Base-by-base conservation (phyloP, 2,113 vertebrate genomes). In the Vicugna pacos region DNA sequence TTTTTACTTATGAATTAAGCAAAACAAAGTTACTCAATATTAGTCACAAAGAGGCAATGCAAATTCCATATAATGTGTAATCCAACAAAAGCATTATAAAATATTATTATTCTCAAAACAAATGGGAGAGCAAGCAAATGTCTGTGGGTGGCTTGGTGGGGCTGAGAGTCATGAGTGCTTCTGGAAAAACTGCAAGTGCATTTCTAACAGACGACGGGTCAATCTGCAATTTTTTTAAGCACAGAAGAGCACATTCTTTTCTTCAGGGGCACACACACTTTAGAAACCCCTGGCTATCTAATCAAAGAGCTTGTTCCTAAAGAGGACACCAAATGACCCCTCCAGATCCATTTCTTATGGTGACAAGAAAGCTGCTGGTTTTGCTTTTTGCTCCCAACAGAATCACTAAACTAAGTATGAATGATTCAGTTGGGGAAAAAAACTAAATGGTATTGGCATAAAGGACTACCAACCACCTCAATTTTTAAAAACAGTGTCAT, bases 101-200 rank as follows among this genome's bases (percentile, higher is more conserved):
- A 97, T 60, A 56, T 89, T 97, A 95, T 97, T 97, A 96, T 97
- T 97, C 96, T 94, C 93, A 85, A 96, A 98, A 97, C 97, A 98
- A 97, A 97, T 97, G 96, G 97, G 95, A 97, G 94, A 96, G 94
- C 91, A 89, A 96, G 93, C 81, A 94, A 96, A 96, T 96, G 93
- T 97, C 97, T 96, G 97, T 97, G 97, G 96, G 96, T 97, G 97
- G 97, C 75, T 97, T 97, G 94, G 95, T 94, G 94, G 91, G 91
- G 86, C 94, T 58, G 56, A 73, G 85, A 97, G 82, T 87, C 89
- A 94, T 83, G 82, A 96, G 80, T 64, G 72, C 56, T 93, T 96
- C 93, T 97, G 93, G 95, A 93, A 95, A 97, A 97, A 96, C 72
- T 89, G 56, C 89, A 94, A 97, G 91, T 86, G 89, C 94, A 93